Conservation (phyloP, 2,113 vertebrate genomes). For the Oreotrochilus melanogaster region DNA sequence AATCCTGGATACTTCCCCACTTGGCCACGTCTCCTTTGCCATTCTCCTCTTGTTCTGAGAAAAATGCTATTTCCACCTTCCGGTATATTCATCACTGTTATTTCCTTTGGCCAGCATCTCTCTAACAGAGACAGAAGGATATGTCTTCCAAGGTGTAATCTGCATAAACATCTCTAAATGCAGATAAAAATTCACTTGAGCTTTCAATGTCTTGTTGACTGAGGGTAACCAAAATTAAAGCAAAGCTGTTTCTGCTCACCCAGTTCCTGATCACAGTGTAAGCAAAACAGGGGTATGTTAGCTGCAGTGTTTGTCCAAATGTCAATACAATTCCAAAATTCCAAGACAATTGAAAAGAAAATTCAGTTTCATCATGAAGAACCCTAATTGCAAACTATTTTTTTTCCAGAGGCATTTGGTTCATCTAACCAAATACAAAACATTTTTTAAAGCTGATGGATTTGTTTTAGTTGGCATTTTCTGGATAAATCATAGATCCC, state of each 20-base stretch:
- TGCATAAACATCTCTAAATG: background rate
- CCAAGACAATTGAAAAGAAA: background rate
- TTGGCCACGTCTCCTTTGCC: background rate
- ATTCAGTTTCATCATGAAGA: background rate
- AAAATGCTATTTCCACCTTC: background rate
- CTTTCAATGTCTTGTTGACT: background rate
- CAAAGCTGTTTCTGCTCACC: background rate
- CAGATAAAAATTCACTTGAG: background rate
- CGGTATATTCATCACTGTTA: background rate
- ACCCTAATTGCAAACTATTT: background rate
- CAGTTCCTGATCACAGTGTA: background rate
- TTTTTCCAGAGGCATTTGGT: background rate
- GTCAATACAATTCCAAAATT: background rate
- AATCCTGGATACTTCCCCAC: background rate
- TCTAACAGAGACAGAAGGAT: background rate
- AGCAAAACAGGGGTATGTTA: background rate
- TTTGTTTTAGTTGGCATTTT: constrained; percentile 19
- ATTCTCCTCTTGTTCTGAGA: background rate
- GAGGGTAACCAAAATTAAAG: background rate
- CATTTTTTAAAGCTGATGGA: background rate
- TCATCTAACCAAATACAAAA: background rate
- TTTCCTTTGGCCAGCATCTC: background rate
- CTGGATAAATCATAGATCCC: background rate
- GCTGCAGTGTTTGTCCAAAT: background rate
- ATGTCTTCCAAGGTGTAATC: background rate